Evolutionary conservation across 2,888 invertebrate species (phyloP).

Genomic region (Caenorhabditis sp.): DNA sequence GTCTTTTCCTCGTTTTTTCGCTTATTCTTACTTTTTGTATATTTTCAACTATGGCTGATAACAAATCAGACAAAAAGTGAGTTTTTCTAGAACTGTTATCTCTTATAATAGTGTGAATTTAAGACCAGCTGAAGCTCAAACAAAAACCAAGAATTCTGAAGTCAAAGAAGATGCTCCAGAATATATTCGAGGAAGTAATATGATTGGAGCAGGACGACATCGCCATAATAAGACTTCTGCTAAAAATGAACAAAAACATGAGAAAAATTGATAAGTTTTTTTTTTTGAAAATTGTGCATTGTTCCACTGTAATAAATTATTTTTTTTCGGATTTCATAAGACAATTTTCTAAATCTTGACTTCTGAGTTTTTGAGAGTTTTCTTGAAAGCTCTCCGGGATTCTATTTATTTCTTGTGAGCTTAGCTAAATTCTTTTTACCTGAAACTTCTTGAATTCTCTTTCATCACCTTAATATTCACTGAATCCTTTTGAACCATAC

Average conservation of each 20-base stretch:
- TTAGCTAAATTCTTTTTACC: no score
- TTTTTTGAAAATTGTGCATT: constrained; percentile 1
- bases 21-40: neutral
- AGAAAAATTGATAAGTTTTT: neutral
- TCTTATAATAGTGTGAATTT: no score
- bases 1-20: neutral
- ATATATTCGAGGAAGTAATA: constrained; percentile 32
- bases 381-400: no score
- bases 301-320: no score
- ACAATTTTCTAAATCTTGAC: no score
- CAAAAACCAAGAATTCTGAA: neutral
- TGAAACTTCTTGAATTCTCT: no score
- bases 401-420: no score
- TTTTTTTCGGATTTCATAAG: no score
- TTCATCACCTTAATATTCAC: no score
- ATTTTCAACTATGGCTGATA: neutral
- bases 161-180: constrained; percentile 14
- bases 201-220: constrained; percentile 30
- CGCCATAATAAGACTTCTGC: neutral
- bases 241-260: constrained; percentile 9
- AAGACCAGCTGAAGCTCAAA: no score
- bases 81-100: neutral
- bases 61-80: neutral
- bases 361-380: no score
- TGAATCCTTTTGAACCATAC: no score